Base-by-base conservation (phyloP, 2,113 vertebrate genomes). In the Glaucomys volans region DNA sequence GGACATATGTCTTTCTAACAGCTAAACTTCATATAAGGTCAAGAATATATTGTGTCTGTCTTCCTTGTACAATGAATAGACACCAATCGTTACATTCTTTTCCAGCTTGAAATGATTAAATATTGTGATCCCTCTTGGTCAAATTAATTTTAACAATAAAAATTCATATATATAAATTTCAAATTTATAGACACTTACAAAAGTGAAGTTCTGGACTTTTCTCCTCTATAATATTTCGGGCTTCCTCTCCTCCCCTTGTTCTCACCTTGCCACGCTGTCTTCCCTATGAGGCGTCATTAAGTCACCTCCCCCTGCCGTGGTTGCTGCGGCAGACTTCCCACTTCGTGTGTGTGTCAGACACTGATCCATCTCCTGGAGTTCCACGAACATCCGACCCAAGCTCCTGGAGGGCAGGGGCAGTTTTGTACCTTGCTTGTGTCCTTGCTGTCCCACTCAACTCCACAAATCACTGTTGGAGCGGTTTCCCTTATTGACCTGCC, bases 81-180 rank as follows among this genome's bases (percentile, higher is more conserved):
- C 79, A 71, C 37, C 22, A 44, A 12, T 62, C 10, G 22, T 85
- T 80, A 37, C 6, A 14, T 87, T 84, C 8, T 74, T 91, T 47
- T 76, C 37, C 10, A 81, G 18, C 24, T 86, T 16, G 44, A 95
- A 86, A 44, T 85, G 37, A 89, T 77, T 62, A 37, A 59, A 76
- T 85, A 32, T 30, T 54, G 13, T 32, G 76, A 64, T 28, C 35
- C 30, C 16, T 84, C 42, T 91, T 47, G 67, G 64, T 54, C 64
- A 72, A 90, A 37, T 91, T 74, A 30, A 86, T 79, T 74, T 67
- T 67, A 77, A 79, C 44, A 37, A 67, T 26, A 83, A 74, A 93
- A 84, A 57, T 57, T 40, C 86, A 50, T 42, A 16, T 44, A 35
- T 69, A 2, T 75, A 24, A 67, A 40, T 86, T 85, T 86, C 42